Conservation (phyloP, 2,113 vertebrate species). For the Sisor rabdophorus region DNA sequence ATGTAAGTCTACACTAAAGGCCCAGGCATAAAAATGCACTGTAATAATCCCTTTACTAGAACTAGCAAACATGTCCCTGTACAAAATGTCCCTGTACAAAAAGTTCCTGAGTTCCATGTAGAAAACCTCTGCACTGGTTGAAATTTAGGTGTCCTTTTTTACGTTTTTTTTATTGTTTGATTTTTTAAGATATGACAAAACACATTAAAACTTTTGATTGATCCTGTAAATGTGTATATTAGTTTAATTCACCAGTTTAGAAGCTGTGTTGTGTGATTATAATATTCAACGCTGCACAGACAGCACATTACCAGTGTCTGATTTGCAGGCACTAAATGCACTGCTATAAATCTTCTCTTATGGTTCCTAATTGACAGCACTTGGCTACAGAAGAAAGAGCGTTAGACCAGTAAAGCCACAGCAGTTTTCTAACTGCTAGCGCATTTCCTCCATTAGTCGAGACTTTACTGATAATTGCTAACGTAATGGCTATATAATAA, state of each 20-base stretch:
- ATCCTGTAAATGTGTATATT: background rate
- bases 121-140: no score
- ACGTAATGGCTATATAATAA: slow-evolving; percentile 27
- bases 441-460: slow-evolving; percentile 45
- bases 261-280: background rate
- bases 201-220: background rate
- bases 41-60: no score
- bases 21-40: no score
- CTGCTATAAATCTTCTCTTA: slow-evolving; percentile 25
- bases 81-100: no score
- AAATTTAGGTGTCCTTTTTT: no score
- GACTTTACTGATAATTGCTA: slow-evolving; percentile 24
- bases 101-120: no score
- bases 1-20: no score
- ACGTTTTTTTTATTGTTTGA: no score
- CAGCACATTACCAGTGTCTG: slow-evolving; percentile 1
- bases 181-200: no score
- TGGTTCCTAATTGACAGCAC: slow-evolving; percentile 20
- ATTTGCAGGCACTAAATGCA: slow-evolving; percentile 22
- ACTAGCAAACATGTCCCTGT: no score
- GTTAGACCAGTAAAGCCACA: slow-evolving; percentile 28
- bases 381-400: slow-evolving; percentile 1
- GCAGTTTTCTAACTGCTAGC: slow-evolving; percentile 32
- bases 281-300: background rate
- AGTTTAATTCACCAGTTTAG: background rate